These are phyloP conservation scores for Rosalia funebris DNA, from an alignment of 2,888 invertebrate species.

Conservation along the genomic window DNA sequence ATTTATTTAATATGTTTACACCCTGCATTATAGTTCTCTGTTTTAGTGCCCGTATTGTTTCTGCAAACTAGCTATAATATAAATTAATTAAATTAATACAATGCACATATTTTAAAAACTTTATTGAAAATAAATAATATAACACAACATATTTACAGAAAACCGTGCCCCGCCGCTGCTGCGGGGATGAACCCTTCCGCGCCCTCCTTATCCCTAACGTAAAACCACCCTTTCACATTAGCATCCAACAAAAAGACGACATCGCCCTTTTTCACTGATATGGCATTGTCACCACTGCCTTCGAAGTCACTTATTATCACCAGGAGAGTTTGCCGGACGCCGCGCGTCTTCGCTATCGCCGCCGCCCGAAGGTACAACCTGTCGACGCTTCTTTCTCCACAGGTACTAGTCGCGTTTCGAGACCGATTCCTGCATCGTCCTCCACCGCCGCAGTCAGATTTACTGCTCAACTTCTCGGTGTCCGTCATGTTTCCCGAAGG, in stretches of 20 bases:
- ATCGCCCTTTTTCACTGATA: slow-evolving; percentile 77
- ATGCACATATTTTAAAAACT: background rate
- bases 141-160: slow-evolving; percentile 67
- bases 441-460: slow-evolving; percentile 75
- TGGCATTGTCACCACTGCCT: slow-evolving; percentile 69
- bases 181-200: slow-evolving; percentile 82
- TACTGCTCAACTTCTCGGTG: slow-evolving; percentile 74
- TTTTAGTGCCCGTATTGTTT: too few species aligned
- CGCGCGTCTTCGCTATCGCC: slow-evolving; percentile 64
- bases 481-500: slow-evolving; percentile 86
- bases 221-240: slow-evolving; percentile 76
- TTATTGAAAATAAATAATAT: slow-evolving; percentile 40
- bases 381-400: slow-evolving; percentile 80
- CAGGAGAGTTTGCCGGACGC: slow-evolving; percentile 72
- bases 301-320: slow-evolving; percentile 77
- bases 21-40: too few species aligned
- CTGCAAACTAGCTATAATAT: too few species aligned
- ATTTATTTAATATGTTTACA: too few species aligned
- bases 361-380: slow-evolving; percentile 73
- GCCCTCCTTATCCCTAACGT: slow-evolving; percentile 76
- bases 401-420: slow-evolving; percentile 60
- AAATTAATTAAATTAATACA: too few species aligned
- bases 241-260: slow-evolving; percentile 76
- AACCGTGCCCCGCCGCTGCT: slow-evolving; percentile 80
- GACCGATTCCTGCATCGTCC: slow-evolving; percentile 43